Percentiles rank a stretch among this genome's conserved stretches.
phyloP scores from a whole-genome alignment of 1,140 invertebrate species.

The Cydia amplana region DNA sequence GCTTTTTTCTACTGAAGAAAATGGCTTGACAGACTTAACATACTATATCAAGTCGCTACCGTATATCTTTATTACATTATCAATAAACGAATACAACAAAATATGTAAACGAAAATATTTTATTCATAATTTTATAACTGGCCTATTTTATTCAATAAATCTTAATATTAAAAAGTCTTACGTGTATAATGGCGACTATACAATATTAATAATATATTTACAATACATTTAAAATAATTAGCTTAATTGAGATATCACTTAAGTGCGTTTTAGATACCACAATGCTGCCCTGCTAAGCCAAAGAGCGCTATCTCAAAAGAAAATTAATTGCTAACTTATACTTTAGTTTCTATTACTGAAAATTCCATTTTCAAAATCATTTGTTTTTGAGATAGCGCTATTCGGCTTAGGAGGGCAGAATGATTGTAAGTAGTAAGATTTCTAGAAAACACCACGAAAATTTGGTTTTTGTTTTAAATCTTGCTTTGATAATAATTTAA shows the following conservation, averaged over 20 bases:
- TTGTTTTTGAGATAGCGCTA: too few relatives aligned
- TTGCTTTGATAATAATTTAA: too few relatives aligned
- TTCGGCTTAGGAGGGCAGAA: too few relatives aligned
- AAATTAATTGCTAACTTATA: too few relatives aligned
- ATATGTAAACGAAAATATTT: not conserved
- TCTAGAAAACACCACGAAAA: too few relatives aligned
- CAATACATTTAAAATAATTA: constrained; percentile 14
- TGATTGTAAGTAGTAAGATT: constrained; percentile 1
- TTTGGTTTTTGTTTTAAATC: too few relatives aligned
- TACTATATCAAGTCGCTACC: constrained; percentile 3
- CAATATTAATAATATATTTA: constrained; percentile 27
- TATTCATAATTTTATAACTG: constrained; percentile 23
- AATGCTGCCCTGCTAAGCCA: too few relatives aligned
- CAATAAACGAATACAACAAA: not conserved
- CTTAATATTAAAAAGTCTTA: constrained; percentile 12
- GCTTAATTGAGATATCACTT: constrained; percentile 27
- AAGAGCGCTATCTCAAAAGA: too few relatives aligned
- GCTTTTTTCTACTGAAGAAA: too few relatives aligned
- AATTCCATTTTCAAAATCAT: too few relatives aligned
- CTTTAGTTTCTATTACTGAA: too few relatives aligned
- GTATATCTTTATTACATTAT: not conserved
- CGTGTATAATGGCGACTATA: constrained; percentile 10
- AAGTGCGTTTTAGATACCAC: constrained; percentile 3
- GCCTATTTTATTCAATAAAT: constrained; percentile 22
- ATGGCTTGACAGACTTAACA: too few relatives aligned